Conservation (phyloP, 2,113 vertebrate genomes). For the Synodontis membranacea region DNA sequence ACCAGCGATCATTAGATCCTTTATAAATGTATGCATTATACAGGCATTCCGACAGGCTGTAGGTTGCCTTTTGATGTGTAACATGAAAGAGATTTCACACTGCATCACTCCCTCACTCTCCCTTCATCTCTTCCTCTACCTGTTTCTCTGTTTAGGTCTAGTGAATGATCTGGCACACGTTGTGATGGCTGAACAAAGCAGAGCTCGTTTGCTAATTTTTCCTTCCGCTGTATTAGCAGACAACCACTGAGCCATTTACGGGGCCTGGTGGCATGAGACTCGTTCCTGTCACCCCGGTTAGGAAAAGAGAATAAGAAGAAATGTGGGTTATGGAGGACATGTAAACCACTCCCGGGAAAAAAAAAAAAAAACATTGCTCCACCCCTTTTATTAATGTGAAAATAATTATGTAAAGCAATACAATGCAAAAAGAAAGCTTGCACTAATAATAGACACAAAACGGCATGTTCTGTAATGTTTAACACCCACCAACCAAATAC, state of each 20-base stretch:
- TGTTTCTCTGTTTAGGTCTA: constrained; percentile 29
- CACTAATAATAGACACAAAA: neutral
- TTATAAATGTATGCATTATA: constrained; percentile 23
- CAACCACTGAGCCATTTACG: constrained; percentile 11
- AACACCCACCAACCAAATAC: neutral
- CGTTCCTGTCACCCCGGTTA: neutral
- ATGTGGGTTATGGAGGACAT: neutral
- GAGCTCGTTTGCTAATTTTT: constrained; percentile 9
- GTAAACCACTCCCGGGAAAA: neutral
- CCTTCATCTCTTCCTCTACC: neutral
- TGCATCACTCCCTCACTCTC: constrained; percentile 13
- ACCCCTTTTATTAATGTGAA: neutral
- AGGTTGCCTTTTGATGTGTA: constrained; percentile 60
- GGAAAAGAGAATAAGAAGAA: neutral
- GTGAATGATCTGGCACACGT: constrained; percentile 26
- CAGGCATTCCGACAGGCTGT: constrained; percentile 42
- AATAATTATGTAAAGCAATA: neutral
- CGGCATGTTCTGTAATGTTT: no score
- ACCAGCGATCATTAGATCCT: neutral
- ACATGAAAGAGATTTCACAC: constrained; percentile 59
- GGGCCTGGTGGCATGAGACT: constrained; percentile 10
- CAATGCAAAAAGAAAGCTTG: neutral
- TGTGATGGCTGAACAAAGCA: constrained; percentile 23
- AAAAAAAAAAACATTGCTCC: neutral
- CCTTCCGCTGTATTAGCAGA: constrained; percentile 22